Evolutionary conservation across 2,888 invertebrate species (phyloP).

Genomic region (Drosophila mimetica): DNA sequence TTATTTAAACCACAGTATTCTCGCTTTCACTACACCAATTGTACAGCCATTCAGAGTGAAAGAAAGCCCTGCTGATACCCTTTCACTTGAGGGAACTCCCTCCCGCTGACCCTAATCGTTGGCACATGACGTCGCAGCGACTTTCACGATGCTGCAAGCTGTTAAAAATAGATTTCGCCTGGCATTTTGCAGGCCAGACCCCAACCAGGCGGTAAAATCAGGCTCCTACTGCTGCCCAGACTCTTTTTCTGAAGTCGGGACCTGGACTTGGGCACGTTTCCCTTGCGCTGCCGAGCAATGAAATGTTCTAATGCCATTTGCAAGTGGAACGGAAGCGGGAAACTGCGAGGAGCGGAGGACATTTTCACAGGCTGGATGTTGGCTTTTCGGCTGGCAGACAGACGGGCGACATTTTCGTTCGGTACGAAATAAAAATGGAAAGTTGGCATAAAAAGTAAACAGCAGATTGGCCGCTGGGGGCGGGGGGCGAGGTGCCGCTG

Average conservation of each 20-base stretch:
- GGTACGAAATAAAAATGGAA: conserved; percentile 65
- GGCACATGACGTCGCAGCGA: conserved; percentile 49
- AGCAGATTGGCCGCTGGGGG: conserved; percentile 36
- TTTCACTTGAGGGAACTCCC: conserved; percentile 12
- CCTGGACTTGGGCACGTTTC: conserved; percentile 62
- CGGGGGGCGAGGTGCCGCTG: conserved; percentile 30
- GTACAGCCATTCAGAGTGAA: background rate
- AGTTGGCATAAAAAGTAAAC: conserved; percentile 70
- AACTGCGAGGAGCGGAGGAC: conserved; percentile 1
- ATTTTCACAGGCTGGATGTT: conserved; percentile 23
- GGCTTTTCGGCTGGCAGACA: conserved; percentile 53
- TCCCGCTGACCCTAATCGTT: conserved; percentile 46
- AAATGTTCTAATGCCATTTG: conserved; percentile 65
- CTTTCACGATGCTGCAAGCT: conserved; percentile 53
- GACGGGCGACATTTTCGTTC: conserved; percentile 60
- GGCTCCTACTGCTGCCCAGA: conserved; percentile 4
- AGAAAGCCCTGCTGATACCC: conserved; percentile 8
- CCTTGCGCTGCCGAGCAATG: conserved; percentile 48
- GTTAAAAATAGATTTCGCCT: conserved; percentile 70
- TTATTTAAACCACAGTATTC: background rate
- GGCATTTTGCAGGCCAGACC: conserved; percentile 36
- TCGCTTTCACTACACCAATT: background rate
- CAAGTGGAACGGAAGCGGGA: conserved; percentile 43
- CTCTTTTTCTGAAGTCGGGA: conserved; percentile 15
- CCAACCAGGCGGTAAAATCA: background rate